phyloP scores from a whole-genome alignment of 2,113 vertebrate genomes.

The Todiramphus saurophagus region DNA sequence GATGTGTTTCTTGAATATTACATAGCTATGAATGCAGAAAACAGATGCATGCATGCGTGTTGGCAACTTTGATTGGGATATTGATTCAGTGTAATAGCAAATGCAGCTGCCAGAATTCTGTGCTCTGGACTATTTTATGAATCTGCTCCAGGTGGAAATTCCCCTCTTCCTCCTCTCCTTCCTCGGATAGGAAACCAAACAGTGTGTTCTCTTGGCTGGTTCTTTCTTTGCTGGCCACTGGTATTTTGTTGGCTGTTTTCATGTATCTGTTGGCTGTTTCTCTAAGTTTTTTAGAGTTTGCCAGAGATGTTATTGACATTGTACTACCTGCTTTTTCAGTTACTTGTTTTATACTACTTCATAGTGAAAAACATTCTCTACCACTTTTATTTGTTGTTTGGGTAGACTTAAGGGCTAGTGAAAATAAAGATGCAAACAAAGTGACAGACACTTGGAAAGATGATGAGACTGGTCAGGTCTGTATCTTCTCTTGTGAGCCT shows the following conservation, averaged over 20 bases:
- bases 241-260: constrained; percentile 31
- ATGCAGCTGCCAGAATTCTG: constrained; percentile 2
- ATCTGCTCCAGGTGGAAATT: constrained; percentile 49
- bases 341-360: not conserved
- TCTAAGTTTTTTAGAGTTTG: constrained; percentile 8
- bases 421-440: not conserved
- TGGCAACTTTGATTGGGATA: constrained; percentile 30
- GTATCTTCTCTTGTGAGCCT: not conserved
- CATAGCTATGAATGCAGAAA: not conserved
- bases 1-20: not conserved
- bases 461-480: not conserved
- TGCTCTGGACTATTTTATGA: not conserved
- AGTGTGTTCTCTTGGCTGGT: not conserved
- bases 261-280: not conserved
- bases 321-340: not conserved
- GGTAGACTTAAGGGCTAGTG: not conserved
- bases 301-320: not conserved
- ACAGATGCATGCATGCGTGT: not conserved
- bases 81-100: not conserved
- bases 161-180: not conserved
- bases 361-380: not conserved
- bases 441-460: not conserved
- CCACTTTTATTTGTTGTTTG: not conserved
- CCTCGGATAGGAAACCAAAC: not conserved
- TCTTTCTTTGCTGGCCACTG: not conserved